Conservation (phyloP, 2,113 vertebrate species). For the Tonatia bakeri region DNA sequence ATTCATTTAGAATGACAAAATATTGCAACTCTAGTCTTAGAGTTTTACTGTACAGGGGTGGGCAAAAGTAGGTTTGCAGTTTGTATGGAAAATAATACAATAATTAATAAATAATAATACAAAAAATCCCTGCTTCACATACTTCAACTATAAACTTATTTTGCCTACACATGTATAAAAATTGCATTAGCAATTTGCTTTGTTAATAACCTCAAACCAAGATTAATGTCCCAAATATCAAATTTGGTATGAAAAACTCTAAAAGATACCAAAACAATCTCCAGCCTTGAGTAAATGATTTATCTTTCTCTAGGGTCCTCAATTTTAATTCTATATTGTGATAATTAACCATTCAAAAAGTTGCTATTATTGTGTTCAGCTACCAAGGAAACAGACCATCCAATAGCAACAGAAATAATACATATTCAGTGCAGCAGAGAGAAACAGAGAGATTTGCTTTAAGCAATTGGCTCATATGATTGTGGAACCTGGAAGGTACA, state of each 20-base stretch:
- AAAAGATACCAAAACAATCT: constrained; percentile 6
- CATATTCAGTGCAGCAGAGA: not conserved
- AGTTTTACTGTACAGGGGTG: not conserved
- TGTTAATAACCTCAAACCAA: constrained; percentile 46
- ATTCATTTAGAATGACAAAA: not conserved
- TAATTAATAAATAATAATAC: too few relatives aligned
- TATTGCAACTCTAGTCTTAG: not conserved
- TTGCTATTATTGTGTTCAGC: not conserved
- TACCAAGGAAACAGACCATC: not conserved
- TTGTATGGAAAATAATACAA: too few relatives aligned
- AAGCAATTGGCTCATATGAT: not conserved
- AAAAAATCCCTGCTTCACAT: too few relatives aligned
- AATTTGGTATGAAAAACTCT: not conserved
- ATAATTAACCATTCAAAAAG: not conserved
- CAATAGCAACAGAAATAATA: not conserved
- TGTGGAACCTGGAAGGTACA: not conserved
- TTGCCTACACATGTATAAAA: not conserved
- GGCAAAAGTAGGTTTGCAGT: too few relatives aligned
- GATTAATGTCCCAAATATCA: constrained; percentile 27
- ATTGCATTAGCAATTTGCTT: not conserved
- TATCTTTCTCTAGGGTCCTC: not conserved
- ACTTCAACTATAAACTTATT: not conserved
- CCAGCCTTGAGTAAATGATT: not conserved
- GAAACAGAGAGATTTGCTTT: not conserved
- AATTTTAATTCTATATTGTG: not conserved